These are phyloP conservation scores for Conomelus anceps DNA, from an alignment of 2,888 invertebrate genomes.

Conservation along the genomic window DNA sequence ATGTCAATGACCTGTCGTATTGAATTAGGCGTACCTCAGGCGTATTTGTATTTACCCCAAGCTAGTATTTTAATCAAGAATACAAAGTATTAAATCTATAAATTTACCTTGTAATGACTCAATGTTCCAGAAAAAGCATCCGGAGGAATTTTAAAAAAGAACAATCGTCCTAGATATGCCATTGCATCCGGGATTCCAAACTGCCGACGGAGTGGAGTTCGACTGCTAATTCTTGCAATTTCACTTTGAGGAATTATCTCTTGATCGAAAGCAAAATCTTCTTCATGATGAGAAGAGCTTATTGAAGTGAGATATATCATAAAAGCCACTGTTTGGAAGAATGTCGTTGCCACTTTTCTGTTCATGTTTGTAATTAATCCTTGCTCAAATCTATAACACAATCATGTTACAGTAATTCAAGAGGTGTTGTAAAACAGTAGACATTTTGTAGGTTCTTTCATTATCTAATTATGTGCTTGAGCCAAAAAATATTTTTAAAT, in stretches of 20 bases:
- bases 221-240: not conserved
- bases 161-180: slow-evolving; percentile 63
- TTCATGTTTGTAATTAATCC: not conserved
- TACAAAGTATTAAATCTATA: not conserved
- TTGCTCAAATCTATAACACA: not conserved
- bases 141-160: slow-evolving; percentile 63
- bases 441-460: no score
- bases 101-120: slow-evolving; percentile 61
- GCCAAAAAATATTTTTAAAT: no score
- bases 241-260: slow-evolving; percentile 18
- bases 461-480: no score
- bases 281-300: slow-evolving; percentile 21
- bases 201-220: slow-evolving; percentile 38
- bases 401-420: not conserved
- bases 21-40: no score
- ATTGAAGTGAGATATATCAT: not conserved
- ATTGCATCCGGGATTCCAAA: slow-evolving; percentile 56
- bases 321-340: not conserved
- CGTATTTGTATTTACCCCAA: not conserved
- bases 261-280: slow-evolving; percentile 29
- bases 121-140: slow-evolving; percentile 63
- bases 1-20: no score
- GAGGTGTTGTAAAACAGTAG: not conserved
- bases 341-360: not conserved
- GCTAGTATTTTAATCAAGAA: not conserved